A percentile compares a stretch with the other conserved stretches of the same genome.
These are phyloP conservation scores for Psittacula cyanocephala DNA, from an alignment of 2,113 vertebrate genomes.

Conservation along the genomic window DNA sequence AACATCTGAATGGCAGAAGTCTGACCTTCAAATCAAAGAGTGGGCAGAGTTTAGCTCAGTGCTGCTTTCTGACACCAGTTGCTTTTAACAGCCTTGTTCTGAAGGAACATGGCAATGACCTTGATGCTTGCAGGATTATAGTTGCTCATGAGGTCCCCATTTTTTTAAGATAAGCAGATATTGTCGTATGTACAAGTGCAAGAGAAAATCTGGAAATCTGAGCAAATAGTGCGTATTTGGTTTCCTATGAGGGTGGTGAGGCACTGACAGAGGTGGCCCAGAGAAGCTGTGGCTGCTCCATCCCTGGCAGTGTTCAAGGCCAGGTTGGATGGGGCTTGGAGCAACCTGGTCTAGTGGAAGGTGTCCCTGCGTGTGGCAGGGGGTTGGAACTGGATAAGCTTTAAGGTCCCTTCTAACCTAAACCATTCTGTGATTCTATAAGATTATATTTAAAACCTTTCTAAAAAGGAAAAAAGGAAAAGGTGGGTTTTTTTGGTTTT, in stretches of 20 bases:
- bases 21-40: not conserved
- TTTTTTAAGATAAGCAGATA: not conserved
- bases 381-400: not conserved
- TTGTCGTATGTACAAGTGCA: not conserved
- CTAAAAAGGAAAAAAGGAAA: not conserved
- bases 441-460: not conserved
- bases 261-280: not conserved
- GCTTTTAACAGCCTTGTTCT: not conserved
- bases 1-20: not conserved
- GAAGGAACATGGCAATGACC: not conserved
- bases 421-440: not conserved
- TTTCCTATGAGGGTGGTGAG: not conserved
- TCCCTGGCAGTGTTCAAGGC: not conserved
- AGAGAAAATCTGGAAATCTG: not conserved
- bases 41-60: conserved; percentile 9
- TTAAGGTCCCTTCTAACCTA: not conserved
- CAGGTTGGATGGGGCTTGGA: not conserved
- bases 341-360: not conserved
- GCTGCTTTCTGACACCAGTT: not conserved
- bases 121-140: not conserved
- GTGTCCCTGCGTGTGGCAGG: not conserved
- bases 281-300: not conserved
- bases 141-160: not conserved
- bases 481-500: not conserved
- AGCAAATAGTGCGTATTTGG: not conserved